phyloP scores from a whole-genome alignment of 2,113 vertebrate genomes.

The Tenebrosternarchus preto region DNA sequence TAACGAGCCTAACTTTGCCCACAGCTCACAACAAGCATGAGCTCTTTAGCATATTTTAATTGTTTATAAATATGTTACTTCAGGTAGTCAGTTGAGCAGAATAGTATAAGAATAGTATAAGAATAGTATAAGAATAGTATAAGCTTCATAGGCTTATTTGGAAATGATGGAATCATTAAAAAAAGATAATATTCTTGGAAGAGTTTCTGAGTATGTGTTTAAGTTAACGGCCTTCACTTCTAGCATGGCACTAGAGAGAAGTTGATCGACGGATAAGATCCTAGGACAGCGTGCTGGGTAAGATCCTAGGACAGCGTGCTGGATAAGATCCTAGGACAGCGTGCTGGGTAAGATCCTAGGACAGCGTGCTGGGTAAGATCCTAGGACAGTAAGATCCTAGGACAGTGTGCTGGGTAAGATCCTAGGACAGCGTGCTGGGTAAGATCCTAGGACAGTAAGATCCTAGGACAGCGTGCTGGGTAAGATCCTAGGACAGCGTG shows the following conservation, averaged over 20 bases:
- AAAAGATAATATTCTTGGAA: slow-evolving; percentile 16
- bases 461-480: slow-evolving; percentile 42
- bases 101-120: no score
- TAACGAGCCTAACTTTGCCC: slow-evolving; percentile 38
- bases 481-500: slow-evolving; percentile 31
- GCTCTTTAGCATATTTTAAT: not conserved
- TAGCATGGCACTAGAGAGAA: slow-evolving; percentile 27
- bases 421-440: slow-evolving; percentile 34
- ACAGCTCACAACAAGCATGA: slow-evolving; percentile 15
- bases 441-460: no score
- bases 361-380: slow-evolving; percentile 37
- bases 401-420: slow-evolving; percentile 39
- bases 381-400: no score
- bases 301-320: slow-evolving; percentile 30
- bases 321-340: slow-evolving; percentile 33
- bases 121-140: no score
- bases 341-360: slow-evolving; percentile 39
- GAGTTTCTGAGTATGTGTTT: slow-evolving; percentile 32
- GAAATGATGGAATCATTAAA: not conserved
- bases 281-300: slow-evolving; percentile 41
- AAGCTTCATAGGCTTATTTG: not conserved
- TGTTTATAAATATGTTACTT: no score
- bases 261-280: no score
- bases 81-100: not conserved
- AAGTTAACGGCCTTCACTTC: slow-evolving; percentile 37